Base-by-base conservation (phyloP, 2,888 invertebrate genomes). In the Scaptomyza caliginosa region DNA sequence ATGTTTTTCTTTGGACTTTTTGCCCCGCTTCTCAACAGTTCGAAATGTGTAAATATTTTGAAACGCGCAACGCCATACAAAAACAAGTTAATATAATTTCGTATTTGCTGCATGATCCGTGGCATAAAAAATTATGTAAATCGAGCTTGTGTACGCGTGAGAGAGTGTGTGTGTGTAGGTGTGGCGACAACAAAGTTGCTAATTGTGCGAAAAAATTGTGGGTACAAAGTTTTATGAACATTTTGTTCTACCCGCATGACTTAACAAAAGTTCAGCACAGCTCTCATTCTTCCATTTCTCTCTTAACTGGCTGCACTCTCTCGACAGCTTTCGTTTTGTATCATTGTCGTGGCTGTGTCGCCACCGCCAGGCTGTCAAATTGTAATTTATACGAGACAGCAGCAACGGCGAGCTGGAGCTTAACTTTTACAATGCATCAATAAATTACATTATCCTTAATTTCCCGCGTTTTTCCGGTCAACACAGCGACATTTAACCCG, bases 381-480 rank as follows among this genome's bases (percentile, higher is more conserved):
- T 79, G 86, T 80, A 83, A 83, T 83, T 83, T 86, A 83, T 83
- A 80, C 70, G 73, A 77, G 77, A 65, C 67, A 64, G 60, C 64
- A 64, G 28, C 36, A 63, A 60, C 59, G 59, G 60, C 74, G 67
- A 68, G n/a, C 80, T 67, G 73, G 58, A 74, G 76, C 86, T 83
- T 83, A 83, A 86, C 86, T 83, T 81, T 81, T 81, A 81, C 86
- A 83, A 83, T 83, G 77, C 80, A 83, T 85, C 82, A 86, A 83
- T 83, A 85, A 83, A 83, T 83, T 85, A 79, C 83, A 86, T 83
- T 85, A 83, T 83, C 82, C 86, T 85, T 80, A 83, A 86, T 83
- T 86, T 85, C 77, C 80, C 86, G 86, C 83, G 83, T 70, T 83
- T 83, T 83, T 80, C 83, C 83, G 86, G 82, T 85, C 83, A 85